Percentiles rank a stretch among this genome's conserved stretches.
phyloP scores from a whole-genome alignment of 2,888 invertebrate genomes.

The Dynastes tityus region DNA sequence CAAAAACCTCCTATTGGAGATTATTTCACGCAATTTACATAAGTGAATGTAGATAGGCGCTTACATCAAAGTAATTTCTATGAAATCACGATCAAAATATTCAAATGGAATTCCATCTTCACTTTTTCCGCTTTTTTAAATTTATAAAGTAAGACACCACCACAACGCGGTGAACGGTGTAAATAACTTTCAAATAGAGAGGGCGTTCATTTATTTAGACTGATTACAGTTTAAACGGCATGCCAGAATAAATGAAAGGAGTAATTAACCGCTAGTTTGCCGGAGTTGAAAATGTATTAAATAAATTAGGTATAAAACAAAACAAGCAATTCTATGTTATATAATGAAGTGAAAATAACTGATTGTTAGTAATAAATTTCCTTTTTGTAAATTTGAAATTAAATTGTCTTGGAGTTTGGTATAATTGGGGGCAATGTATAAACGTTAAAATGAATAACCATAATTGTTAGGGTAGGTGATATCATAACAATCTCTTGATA shows the following conservation, averaged over 20 bases:
- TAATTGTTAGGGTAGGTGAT: neutral
- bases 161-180: neutral
- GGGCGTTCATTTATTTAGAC: neutral
- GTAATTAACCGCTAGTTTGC: slow-evolving; percentile 11
- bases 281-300: neutral
- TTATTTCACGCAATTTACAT: neutral
- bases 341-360: neutral
- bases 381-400: neutral
- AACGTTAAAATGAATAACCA: neutral
- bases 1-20: neutral
- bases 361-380: neutral
- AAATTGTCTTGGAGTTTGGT: neutral
- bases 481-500: too few species aligned
- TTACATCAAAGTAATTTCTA: neutral
- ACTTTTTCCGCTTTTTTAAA: neutral
- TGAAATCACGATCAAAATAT: neutral
- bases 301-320: slow-evolving; percentile 5
- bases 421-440: neutral
- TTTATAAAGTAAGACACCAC: neutral
- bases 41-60: neutral
- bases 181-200: slow-evolving; percentile 33
- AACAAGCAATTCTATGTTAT: neutral
- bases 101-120: slow-evolving; percentile 9
- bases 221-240: neutral
- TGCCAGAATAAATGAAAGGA: slow-evolving; percentile 12